Conservation (phyloP, 2,797 vertebrate species). For the Tragopan temminckii region DNA sequence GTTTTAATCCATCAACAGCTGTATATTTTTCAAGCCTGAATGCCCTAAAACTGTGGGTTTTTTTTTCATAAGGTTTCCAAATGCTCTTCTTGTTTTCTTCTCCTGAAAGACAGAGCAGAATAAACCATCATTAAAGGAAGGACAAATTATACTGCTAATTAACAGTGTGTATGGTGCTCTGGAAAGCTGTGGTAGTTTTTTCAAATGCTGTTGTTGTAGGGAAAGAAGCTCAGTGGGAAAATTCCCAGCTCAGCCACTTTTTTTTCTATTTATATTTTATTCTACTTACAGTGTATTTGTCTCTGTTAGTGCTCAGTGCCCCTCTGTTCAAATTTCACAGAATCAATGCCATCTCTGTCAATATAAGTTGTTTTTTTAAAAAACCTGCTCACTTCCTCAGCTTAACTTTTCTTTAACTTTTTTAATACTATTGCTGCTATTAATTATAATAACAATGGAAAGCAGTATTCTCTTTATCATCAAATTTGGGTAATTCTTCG, state of each 20-base stretch:
- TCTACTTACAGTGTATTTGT: not conserved
- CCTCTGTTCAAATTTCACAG: conserved; percentile 53
- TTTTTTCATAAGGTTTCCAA: conserved; percentile 55
- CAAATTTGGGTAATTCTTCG: not conserved
- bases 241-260: conserved; percentile 15
- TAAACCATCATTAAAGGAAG: conserved; percentile 50
- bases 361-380: not conserved
- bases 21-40: conserved; percentile 48
- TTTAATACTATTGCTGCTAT: not conserved
- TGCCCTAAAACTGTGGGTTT: conserved; percentile 53
- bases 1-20: conserved; percentile 58
- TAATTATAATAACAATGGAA: not conserved
- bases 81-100: conserved; percentile 43
- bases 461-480: not conserved
- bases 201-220: conserved; percentile 4
- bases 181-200: not conserved
- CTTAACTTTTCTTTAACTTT: not conserved
- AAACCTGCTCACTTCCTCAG: not conserved
- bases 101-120: conserved; percentile 51
- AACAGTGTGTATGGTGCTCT: conserved; percentile 48
- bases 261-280: not conserved
- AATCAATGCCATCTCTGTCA: not conserved
- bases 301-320: not conserved
- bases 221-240: conserved; percentile 36
- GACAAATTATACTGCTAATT: conserved; percentile 75